phyloP scores from a whole-genome alignment of 2,797 vertebrate species.

The Danio kyathit region DNA sequence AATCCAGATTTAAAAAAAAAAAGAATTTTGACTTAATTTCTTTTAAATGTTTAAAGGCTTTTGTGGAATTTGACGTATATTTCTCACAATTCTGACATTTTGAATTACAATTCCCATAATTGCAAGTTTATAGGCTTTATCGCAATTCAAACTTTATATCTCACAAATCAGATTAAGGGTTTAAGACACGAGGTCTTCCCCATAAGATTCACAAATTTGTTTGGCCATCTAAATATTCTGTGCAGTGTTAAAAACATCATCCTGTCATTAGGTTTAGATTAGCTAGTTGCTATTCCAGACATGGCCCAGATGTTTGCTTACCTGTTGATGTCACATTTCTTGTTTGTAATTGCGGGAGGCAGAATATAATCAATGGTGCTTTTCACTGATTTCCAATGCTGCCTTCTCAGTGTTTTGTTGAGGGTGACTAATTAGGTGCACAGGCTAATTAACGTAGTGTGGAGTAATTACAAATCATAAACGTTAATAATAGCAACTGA shows the following conservation, averaged over 20 bases:
- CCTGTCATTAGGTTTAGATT: background rate
- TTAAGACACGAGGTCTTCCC: background rate
- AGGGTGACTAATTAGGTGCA: constrained; percentile 22
- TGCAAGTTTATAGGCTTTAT: no score
- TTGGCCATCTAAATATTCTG: background rate
- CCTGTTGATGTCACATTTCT: constrained; percentile 18
- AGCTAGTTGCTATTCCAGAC: background rate
- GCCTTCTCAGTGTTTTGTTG: constrained; percentile 12
- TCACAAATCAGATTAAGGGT: no score
- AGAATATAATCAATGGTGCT: constrained; percentile 33
- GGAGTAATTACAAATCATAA: constrained; percentile 17
- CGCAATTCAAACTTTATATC: no score
- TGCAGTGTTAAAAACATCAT: background rate
- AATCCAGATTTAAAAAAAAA: no score
- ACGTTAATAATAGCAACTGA: constrained; percentile 1
- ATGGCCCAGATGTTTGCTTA: constrained; percentile 7
- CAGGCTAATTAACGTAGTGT: constrained; percentile 23
- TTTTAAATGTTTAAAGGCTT: no score
- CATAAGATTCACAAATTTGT: background rate
- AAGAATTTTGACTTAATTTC: no score
- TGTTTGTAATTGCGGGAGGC: constrained; percentile 15
- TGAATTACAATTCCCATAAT: no score
- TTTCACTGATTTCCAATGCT: constrained; percentile 22
- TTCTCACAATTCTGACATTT: no score
- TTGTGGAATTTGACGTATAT: no score